phyloP scores from a whole-genome alignment of 23 tunicate genomes.

The Diplosoma virens region DNA sequence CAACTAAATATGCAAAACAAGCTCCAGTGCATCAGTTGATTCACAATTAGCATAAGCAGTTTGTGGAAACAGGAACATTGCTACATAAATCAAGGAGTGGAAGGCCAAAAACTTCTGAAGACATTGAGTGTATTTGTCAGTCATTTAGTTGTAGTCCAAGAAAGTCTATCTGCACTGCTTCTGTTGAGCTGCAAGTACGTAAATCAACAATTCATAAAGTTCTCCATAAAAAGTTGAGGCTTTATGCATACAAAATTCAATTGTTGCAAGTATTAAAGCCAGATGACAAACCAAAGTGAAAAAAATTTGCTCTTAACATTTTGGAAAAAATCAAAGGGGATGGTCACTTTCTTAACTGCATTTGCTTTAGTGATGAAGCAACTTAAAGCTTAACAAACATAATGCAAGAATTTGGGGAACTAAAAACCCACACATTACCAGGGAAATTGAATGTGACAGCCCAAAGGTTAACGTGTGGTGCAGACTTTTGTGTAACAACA shows the following conservation, averaged over 20 bases:
- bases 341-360: no score
- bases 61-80: slow-evolving; percentile 17
- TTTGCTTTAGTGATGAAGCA: no score
- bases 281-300: no score
- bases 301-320: no score
- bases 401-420: no score
- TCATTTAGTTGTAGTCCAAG: background rate
- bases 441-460: no score
- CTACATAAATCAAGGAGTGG: background rate
- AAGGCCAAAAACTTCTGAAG: background rate
- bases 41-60: no score
- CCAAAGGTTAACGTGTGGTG: no score
- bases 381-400: no score
- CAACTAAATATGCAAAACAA: slow-evolving; percentile 10
- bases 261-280: slow-evolving; percentile 18
- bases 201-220: slow-evolving; percentile 2
- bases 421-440: no score
- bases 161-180: slow-evolving; percentile 22
- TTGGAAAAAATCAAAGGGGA: no score
- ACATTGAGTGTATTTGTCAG: slow-evolving; percentile 11
- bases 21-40: background rate
- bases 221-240: slow-evolving; percentile 2
- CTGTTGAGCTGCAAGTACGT: slow-evolving; percentile 2
- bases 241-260: background rate
- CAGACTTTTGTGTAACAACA: no score